Base-by-base conservation (phyloP, 2,797 vertebrate species). In the Parambassis ranga region DNA sequence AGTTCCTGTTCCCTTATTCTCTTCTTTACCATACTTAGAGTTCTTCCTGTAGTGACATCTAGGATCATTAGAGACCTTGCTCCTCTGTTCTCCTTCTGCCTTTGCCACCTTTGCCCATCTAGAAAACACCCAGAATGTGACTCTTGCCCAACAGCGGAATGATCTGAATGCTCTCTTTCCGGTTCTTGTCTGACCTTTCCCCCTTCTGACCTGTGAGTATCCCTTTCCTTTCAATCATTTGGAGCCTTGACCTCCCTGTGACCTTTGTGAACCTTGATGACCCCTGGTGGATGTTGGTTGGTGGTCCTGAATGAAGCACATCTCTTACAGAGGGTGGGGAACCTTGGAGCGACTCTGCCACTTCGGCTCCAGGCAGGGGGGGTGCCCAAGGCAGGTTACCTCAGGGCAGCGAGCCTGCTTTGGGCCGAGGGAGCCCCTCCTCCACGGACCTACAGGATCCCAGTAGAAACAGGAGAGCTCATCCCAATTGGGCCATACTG, bases 391-490 rank as follows among this genome's bases (percentile, higher is more conserved):
- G 73, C 64, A 55, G 55, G 69, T 50, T 63, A 48, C 43, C 71
- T 68, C 75, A 62, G 75, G 71, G 75, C 76, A 51, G 83, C 59
- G 79, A 72, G 56, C 37, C 76, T 14, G 13, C 43, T 72, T 57
- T 72, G 78, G 79, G 77, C 72, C 53, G 78, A 62, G 80, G 71
- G 43, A 70, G 66, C 75, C 71, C 89, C 70, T 76, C 79, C 48
- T 65, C 79, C 52, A 86, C 77, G 1, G 82, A 91, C 19, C 87
- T 77, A 6, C 91, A 87, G 83, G 91, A 91, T 41, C 89, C 84
- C 69, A 89, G 86, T 91, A 91, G 91, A 90, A 91, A 92, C 91
- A 92, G 90, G 86, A 92, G 91, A 70, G 90, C 91, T 79, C 90
- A 91, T 76, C 90, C 91, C 79, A 91, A 91, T 83, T 91, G 90